Base-by-base conservation (phyloP, 1,140 invertebrate genomes). In the Anastrepha obliqua region DNA sequence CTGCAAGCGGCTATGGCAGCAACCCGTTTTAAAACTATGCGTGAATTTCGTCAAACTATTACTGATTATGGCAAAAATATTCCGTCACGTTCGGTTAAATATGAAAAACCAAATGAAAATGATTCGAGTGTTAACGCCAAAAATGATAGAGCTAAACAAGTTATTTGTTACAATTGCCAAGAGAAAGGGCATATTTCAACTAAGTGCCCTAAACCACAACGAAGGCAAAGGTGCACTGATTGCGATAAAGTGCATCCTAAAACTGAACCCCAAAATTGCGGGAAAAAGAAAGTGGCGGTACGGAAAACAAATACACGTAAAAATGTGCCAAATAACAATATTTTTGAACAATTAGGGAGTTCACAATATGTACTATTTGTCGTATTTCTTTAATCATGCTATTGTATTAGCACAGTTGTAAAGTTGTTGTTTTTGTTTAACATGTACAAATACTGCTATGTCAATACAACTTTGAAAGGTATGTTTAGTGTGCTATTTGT, bases 171-270 rank as follows among this genome's bases (percentile, higher is more conserved):
- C 39, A 88, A 88, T 88, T 88, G 29, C 29, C 29, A 29, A 29
- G 29, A 29, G 29, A 29, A 29, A 29, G 29, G 29, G 87, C 85
- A 88, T 67, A 47, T 85, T 29, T 88, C 85, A 0, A 67, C 15
- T 74, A 8, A n/a, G 58, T 74, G 51, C 42, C 39, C 74, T 64
- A 65, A 47, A 87, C 7, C 20, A 55, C 13, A 86, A 59, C 8
- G 55, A 60, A 44, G 8, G 59, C 44, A 44, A 51, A 5, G 17
- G 29, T 8, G n/a, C 47, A 15, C 20, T 65, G 29, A 85, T 20
- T n/a, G 86, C 59, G 7, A 86, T 86, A 88, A 74, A 86, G 81
- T 88, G 47, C 87, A 88, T 47, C 64, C 62, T 29, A 59, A 47
- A 64, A 64, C 51, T 11, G 78, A 29, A 29, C 29, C 29, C 29